Evolutionary conservation across 1,140 invertebrate genomes (phyloP), one percentile per base, ranked within the genome.

Genomic region (Batillaria attramentaria): DNA sequence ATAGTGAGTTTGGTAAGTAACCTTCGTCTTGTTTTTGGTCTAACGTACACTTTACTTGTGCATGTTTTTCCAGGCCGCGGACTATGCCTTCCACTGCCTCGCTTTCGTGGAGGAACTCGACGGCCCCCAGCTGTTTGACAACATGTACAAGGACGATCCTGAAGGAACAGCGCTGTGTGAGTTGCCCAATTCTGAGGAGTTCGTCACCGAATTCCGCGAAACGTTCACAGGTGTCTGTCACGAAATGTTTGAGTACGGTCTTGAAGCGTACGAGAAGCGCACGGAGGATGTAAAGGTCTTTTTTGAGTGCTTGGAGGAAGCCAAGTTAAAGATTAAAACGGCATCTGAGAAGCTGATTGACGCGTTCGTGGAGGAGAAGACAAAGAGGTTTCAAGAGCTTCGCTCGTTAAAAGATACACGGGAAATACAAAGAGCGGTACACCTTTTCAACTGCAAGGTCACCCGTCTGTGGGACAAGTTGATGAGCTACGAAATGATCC

Each of bases 61-160:
- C n/a, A n/a, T n/a, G n/a, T n/a, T n/a, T n/a, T n/a, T n/a, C n/a
- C n/a, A n/a, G n/a, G n/a, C n/a, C n/a, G n/a, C n/a, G n/a, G n/a
- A n/a, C n/a, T n/a, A n/a, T n/a, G n/a, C n/a, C n/a, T n/a, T n/a
- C n/a, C 85, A 93, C 84, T 83, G 92, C 79, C 85, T 90, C 86
- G 93, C 93, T 72, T 96, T 94, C 89, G 93, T 96, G 8, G 95
- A 96, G 87, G 91, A 94, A 85, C 90, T 97, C 43, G 93, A 95
- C 87, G 93, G 93, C 16, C 93, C 94, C 78, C 92, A 94, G 80
- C 88, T 97, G 16, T 94, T 96, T 87, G 91, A 94, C 37, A 91
- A 92, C n/a, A 93, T 97, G 92, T 97, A 95, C 89, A 89, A 93
- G 77, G 92, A 94, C 70, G 96, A 97, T 88, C 84, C 91, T 73